Percentiles rank a stretch among this genome's conserved stretches.
phyloP scores from a whole-genome alignment of 2,113 vertebrate species.

The Microtus richardsoni region DNA sequence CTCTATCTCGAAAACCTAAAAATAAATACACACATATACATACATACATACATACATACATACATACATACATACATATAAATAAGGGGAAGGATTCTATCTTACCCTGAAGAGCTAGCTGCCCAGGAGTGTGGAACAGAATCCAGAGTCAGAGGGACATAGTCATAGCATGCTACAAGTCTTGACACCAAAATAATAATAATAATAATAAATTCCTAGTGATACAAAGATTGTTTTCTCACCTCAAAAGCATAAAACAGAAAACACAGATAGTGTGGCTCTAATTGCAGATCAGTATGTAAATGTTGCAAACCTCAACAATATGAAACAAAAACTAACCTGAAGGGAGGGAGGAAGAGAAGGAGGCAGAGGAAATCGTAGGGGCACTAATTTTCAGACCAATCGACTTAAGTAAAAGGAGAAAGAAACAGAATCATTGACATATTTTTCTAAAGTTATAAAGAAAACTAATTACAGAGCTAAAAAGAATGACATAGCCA shows the following conservation, averaged over 20 bases:
- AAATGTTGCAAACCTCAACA: constrained; percentile 38
- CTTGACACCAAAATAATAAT: constrained; percentile 17
- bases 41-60: background rate
- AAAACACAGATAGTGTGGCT: constrained; percentile 40
- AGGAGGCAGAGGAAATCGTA: background rate
- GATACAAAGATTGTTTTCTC: constrained; percentile 44
- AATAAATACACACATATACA: background rate
- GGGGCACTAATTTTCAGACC: background rate
- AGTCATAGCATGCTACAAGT: background rate
- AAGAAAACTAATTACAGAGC: background rate
- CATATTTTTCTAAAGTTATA: background rate
- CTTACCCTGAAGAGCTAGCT: constrained; percentile 30
- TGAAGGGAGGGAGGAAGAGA: background rate
- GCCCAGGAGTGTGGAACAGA: background rate
- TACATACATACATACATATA: background rate
- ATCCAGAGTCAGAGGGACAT: background rate
- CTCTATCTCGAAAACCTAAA: background rate
- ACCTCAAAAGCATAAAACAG: constrained; percentile 45
- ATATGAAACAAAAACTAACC: constrained; percentile 49
- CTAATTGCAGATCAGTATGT: constrained; percentile 30
- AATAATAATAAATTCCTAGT: constrained; percentile 19
- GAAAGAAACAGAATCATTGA: constrained; percentile 20
- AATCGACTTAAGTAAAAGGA: background rate
- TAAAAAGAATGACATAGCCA: background rate
- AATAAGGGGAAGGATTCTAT: background rate